A percentile compares a stretch with the other conserved stretches of the same genome.
Evolutionary conservation across 1,140 invertebrate genomes (phyloP).

Genomic region (Pomacea maculata): DNA sequence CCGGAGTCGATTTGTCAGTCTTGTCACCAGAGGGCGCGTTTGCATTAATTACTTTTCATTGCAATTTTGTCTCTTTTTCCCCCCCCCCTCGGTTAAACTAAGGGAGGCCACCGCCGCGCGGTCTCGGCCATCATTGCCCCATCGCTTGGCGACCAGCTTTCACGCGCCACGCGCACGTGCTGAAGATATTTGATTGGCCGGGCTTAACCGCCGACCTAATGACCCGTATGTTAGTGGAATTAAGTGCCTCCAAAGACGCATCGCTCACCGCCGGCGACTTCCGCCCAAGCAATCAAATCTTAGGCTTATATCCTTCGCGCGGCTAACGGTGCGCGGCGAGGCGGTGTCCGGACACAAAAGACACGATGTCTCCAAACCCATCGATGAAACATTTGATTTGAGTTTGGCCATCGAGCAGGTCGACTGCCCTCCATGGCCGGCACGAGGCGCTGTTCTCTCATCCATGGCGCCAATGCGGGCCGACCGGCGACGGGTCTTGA

Average conservation of each 20-base stretch:
- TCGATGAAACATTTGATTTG: constrained; percentile 19
- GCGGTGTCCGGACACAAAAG: background rate
- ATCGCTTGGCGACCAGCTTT: background rate
- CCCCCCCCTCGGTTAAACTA: no score
- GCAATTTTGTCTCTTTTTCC: background rate
- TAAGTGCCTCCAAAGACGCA: constrained; percentile 9
- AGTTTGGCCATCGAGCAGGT: background rate
- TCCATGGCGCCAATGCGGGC: no score
- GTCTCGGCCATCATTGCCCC: no score
- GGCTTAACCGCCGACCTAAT: constrained; percentile 18
- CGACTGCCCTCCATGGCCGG: no score
- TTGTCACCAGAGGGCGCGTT: background rate
- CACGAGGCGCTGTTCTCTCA: no score
- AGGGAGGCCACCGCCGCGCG: no score
- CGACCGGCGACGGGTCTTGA: no score
- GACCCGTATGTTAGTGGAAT: constrained; percentile 21
- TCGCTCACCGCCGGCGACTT: background rate
- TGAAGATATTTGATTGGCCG: constrained; percentile 13
- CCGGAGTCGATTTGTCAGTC: constrained; percentile 7
- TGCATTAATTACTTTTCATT: constrained; percentile 21
- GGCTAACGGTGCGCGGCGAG: background rate
- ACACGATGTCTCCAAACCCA: background rate
- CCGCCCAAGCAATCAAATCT: background rate
- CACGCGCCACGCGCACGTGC: constrained; percentile 13
- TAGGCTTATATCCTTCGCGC: background rate